phyloP scores from a whole-genome alignment of 1,140 invertebrate species.

The Stenopsyche tienmushanensis region DNA sequence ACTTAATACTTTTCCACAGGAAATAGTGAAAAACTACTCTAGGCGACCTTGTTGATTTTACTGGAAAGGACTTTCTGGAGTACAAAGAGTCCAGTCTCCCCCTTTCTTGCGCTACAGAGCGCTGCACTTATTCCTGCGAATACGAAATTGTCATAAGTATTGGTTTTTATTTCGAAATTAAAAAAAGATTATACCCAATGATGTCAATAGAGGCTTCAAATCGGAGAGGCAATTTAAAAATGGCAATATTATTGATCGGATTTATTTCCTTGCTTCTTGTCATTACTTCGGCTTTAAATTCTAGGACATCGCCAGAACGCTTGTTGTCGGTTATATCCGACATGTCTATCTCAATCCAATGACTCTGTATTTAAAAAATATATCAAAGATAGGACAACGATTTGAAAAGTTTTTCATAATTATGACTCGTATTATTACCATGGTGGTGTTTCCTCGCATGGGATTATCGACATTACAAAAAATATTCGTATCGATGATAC shows the following conservation, averaged over 20 bases:
- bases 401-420: background rate
- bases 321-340: slow-evolving; percentile 36
- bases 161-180: no score
- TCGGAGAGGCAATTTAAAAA: slow-evolving; percentile 43
- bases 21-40: no score
- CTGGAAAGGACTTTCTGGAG: no score
- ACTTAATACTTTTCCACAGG: no score
- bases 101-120: no score
- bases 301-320: slow-evolving; percentile 26
- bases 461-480: slow-evolving; percentile 32
- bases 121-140: no score
- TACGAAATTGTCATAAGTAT: no score
- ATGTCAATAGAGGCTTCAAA: slow-evolving; percentile 46
- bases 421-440: background rate
- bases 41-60: no score
- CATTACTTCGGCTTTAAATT: slow-evolving; percentile 40
- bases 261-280: slow-evolving; percentile 45
- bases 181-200: slow-evolving; percentile 46
- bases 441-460: background rate
- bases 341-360: slow-evolving; percentile 47
- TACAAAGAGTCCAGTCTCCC: no score
- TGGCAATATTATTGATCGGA: slow-evolving; percentile 37
- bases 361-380: slow-evolving; percentile 33
- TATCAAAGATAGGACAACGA: background rate
- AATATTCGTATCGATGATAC: background rate